Conservation (phyloP, 2,888 invertebrate species). For the Scaptomyza polygonia region DNA sequence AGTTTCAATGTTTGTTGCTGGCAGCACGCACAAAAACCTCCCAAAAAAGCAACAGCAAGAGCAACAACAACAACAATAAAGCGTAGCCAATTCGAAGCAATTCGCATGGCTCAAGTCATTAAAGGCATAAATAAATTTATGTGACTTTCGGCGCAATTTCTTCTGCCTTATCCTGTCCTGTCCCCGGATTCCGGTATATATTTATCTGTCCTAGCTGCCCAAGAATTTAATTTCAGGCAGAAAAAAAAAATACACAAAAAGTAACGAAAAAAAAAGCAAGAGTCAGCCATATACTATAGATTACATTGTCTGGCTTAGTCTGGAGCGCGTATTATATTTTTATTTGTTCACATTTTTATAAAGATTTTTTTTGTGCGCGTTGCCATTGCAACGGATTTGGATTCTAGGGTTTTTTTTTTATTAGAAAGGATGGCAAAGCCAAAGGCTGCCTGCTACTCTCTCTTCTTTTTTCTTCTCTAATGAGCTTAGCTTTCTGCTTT, state of each 20-base stretch:
- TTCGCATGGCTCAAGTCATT: conserved; percentile 79
- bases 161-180: conserved; percentile 36
- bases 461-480: conserved; percentile 17
- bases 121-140: conserved; percentile 82
- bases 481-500: conserved; percentile 63
- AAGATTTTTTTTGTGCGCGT: conserved; percentile 40
- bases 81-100: conserved; percentile 67
- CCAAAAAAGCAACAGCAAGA: conserved; percentile 28
- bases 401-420: conserved; percentile 20
- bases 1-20: conserved; percentile 74
- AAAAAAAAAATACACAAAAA: conserved; percentile 6
- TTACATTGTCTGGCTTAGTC: conserved; percentile 54
- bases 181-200: conserved; percentile 3
- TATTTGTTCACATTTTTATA: conserved; percentile 28
- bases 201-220: background rate
- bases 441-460: background rate
- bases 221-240: conserved; percentile 58
- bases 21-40: conserved; percentile 48
- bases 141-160: conserved; percentile 72
- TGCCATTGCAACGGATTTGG: conserved; percentile 63
- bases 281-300: conserved; percentile 41
- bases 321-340: conserved; percentile 38
- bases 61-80: conserved; percentile 33
- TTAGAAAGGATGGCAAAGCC: conserved; percentile 24
- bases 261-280: conserved; percentile 7